Evolutionary conservation across 1,140 invertebrate species (phyloP), one percentile per base, ranked within the genome.

Genomic region (Drosophila setifemur): DNA sequence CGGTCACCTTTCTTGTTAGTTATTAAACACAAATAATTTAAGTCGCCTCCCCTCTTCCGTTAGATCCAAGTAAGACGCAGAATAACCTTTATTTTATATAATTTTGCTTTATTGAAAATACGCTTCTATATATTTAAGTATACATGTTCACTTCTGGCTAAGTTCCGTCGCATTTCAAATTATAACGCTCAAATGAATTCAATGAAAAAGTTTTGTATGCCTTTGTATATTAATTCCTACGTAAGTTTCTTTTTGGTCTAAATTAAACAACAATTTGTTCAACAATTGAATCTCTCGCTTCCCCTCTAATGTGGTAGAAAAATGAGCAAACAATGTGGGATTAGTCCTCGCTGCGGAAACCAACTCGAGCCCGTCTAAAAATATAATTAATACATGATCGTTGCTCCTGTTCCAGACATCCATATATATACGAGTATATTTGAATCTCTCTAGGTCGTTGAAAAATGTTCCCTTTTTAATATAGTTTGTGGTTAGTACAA

Each of bases 61-160:
- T 23, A 3, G 16, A 18, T 31, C 33, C 14, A 14, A 44, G n/a
- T 2, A 42, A 25, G 31, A 60, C 21, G 54, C 31, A 47, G 2
- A n/a, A n/a, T 45, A 12, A 0, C 1, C n/a, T 43, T 23, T 70
- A 40, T 66, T 66, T 70, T 61, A 58, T 69, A 69, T 55, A 26
- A 54, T 73, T 39, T 83, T 85, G 66, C 79, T 85, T 83, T 83
- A 83, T 86, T 83, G 74, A 85, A 83, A 83, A 79, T 75, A 85
- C 74, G 66, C 78, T 58, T 83, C 70, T 83, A 73, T 83, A 83
- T 77, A 52, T 76, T 50, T 76, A 71, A 54, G 50, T 73, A 66
- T 78, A 79, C 55, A 73, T 57, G 45, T 74, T 74, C 40, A 53
- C 54, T 53, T 57, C 50, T 58, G 57, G 67, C 45, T 67, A 75